phyloP scores from a whole-genome alignment of 1,140 invertebrate genomes.

The Cataglyphis hispanica region DNA sequence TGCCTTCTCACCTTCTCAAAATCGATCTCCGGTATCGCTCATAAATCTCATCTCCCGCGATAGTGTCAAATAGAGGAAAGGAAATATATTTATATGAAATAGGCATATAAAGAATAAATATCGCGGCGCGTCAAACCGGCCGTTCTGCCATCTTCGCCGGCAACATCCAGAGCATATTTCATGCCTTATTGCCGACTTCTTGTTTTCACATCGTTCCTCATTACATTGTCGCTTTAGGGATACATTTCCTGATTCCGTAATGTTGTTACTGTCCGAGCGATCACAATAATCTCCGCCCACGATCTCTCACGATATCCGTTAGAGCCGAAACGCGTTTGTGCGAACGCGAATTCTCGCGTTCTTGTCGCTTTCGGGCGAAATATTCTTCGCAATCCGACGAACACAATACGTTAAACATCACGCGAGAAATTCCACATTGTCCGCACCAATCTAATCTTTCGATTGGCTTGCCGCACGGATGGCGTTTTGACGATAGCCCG shows the following conservation, averaged over 20 bases:
- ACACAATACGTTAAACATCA: constrained; percentile 53
- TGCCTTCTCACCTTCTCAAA: not conserved
- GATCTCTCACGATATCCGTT: constrained; percentile 58
- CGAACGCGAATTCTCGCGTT: constrained; percentile 33
- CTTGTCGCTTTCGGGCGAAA: constrained; percentile 50
- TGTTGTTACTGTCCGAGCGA: constrained; percentile 48
- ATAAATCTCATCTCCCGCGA: constrained; percentile 31
- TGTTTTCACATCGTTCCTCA: constrained; percentile 54
- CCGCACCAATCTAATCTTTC: constrained; percentile 40
- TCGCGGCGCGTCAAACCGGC: constrained; percentile 17
- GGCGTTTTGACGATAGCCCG: constrained; percentile 55
- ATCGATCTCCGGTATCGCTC: constrained; percentile 27
- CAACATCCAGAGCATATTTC: constrained; percentile 53
- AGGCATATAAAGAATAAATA: constrained; percentile 22
- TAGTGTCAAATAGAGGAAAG: constrained; percentile 5
- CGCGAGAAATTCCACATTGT: constrained; percentile 47
- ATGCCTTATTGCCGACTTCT: constrained; percentile 47
- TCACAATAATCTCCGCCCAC: constrained; percentile 62
- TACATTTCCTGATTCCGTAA: constrained; percentile 49
- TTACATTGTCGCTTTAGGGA: constrained; percentile 65
- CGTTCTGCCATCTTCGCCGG: constrained; percentile 41
- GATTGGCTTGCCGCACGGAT: constrained; percentile 46
- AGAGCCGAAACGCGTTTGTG: constrained; percentile 49
- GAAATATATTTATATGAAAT: constrained; percentile 37
- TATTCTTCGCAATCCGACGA: constrained; percentile 30